Base-by-base conservation (phyloP, 2,797 vertebrate genomes). In the Chanos chanos region DNA sequence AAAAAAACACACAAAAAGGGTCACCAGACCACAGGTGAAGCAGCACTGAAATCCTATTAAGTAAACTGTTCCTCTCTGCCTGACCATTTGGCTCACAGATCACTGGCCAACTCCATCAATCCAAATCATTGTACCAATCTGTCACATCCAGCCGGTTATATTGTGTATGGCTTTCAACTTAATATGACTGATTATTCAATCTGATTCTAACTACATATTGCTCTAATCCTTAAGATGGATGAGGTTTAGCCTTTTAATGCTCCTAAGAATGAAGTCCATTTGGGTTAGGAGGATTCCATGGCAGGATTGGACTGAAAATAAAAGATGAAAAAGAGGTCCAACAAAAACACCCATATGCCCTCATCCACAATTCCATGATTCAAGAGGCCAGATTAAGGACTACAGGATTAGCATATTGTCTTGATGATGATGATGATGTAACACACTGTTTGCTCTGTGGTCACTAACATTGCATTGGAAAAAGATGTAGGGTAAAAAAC, bases 191-290 rank as follows among this genome's bases (percentile, higher is more conserved):
- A 68, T 76, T 74, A 74, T 70, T 72, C 64, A 15, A 67, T 66
- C 73, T 63, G 69, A 76, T 69, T 69, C 64, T 65, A 69, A 66
- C 59, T 71, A 68, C 76, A 76, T 72, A 72, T 70, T 70, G 68
- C 52, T 37, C 61, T 76, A 76, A 74, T 78, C 76, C 73, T 70
- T 64, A 70, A 74, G 47, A 74, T 68, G 69, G 62, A 74, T 68
- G 60, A 54, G 73, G 57, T 76, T 74, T 70, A 74, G 63, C 37
- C 68, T 76, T 76, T 76, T 74, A 74, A 76, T 68, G 68, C 71
- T 63, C 52, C 70, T 55, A 68, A 49, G 56, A 70, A 76, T 63
- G 65, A 55, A 30, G 56, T 72, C 47, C 65, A 69, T 69, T 75
- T 75, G 40, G 53, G 60, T 70, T 61, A 37, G 60, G 44, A 62